Base-by-base conservation (phyloP, 2,888 invertebrate genomes). In the Folsomia candida region DNA sequence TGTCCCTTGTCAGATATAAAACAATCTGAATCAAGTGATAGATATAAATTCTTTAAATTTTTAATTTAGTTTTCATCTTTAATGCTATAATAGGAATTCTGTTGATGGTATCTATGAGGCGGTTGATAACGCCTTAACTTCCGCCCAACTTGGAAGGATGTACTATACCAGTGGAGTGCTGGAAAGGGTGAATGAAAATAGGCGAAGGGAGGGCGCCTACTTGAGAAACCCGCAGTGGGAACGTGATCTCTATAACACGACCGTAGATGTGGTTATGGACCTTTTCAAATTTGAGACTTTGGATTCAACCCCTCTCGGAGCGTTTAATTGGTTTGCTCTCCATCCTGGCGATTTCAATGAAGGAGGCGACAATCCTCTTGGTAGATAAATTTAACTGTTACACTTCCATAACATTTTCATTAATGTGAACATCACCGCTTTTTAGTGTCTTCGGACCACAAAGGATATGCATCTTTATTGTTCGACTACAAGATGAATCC, bases 291-390 rank as follows among this genome's bases (percentile, higher is more conserved):
- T 74, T 18, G 69, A 61, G 20, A 14, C 67, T 1, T 0, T 59
- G 1, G 66, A 69, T n/a, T 20, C 27, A 0, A 47, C 58, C 47
- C 59, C 65, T 1, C 26, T 70, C 2, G 73, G 73, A 9, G n/a
- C 24, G 22, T 60, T 74, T 20, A 66, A 14, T 2, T 74, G 74
- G 74, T 74, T 28, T 57, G 60, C 74, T 1, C 69, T 70, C n/a
- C 74, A 74, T 57, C 67, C 67, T 1, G 67, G 63, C 20, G 51
- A 54, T 14, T 63, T 74, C 24, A 69, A 69, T n/a, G n/a, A n/a
- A n/a, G n/a, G n/a, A n/a, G n/a, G n/a, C n/a, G n/a, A n/a, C n/a
- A n/a, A n/a, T n/a, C n/a, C n/a, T n/a, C n/a, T n/a, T n/a, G n/a
- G n/a, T n/a, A n/a, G n/a, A n/a, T n/a, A n/a, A n/a, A n/a, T n/a